Percentiles rank a stretch among this genome's conserved stretches.
phyloP scores from a whole-genome alignment of 2,888 invertebrate species.

The Napeogenes inachia region DNA sequence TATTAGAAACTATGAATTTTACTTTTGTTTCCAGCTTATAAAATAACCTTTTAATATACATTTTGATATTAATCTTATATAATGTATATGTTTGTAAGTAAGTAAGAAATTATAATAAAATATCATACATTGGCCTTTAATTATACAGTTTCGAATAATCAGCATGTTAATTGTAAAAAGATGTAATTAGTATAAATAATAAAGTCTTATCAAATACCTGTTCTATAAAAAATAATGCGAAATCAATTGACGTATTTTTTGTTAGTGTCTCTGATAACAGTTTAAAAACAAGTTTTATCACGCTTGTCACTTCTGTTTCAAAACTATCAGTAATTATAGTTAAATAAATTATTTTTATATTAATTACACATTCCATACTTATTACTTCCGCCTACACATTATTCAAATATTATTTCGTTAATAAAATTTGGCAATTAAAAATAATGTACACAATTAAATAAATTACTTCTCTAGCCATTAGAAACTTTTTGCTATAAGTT shows the following conservation, averaged over 20 bases:
- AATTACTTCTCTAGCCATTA: no score
- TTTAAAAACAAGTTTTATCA: neutral
- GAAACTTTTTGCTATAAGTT: no score
- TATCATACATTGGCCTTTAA: neutral
- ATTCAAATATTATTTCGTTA: neutral
- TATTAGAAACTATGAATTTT: no score
- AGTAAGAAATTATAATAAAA: no score
- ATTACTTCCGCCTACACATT: neutral
- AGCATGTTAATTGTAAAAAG: neutral
- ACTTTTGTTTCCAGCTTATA: no score
- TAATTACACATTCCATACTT: neutral
- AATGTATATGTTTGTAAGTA: no score
- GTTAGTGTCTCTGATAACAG: neutral
- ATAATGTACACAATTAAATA: no score
- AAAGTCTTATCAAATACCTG: conserved; percentile 5
- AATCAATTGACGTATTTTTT: conserved; percentile 5
- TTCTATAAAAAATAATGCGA: neutral
- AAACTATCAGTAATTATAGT: neutral
- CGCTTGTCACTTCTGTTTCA: conserved; percentile 1
- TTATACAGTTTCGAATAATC: conserved; percentile 1
- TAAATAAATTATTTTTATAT: neutral
- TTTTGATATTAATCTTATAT: no score
- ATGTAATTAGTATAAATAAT: conserved; percentile 1
- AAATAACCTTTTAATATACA: no score
- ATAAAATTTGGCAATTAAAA: no score